Conservation (phyloP, 2,888 invertebrate genomes). For the Chrysopilus asiliformis region DNA sequence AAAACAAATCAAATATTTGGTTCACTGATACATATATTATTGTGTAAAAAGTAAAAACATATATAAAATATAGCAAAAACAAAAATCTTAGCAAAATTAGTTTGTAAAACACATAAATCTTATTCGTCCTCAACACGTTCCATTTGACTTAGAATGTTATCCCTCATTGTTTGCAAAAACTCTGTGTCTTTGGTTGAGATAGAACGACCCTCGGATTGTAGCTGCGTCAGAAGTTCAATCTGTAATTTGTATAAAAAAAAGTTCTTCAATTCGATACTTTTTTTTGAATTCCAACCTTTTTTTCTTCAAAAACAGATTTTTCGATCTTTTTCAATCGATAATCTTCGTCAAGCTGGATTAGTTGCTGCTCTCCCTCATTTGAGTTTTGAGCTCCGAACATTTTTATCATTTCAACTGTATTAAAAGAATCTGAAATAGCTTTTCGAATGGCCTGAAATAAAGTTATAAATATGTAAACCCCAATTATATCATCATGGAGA, state of each 20-base stretch:
- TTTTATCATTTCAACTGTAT: constrained; percentile 59
- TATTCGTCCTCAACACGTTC: background rate
- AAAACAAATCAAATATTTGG: no score
- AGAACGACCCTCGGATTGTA: background rate
- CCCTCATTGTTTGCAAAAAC: background rate
- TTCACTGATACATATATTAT: no score
- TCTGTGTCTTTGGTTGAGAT: background rate
- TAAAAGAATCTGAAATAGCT: constrained; percentile 58
- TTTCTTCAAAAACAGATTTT: constrained; percentile 37
- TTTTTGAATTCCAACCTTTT: no score
- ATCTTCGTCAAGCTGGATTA: constrained; percentile 46
- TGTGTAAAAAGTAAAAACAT: no score
- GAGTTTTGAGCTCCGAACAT: constrained; percentile 60
- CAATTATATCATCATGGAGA: background rate
- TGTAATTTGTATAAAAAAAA: background rate
- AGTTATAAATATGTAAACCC: background rate
- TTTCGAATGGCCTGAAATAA: constrained; percentile 50
- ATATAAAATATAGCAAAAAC: no score
- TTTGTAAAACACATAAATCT: no score
- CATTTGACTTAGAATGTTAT: background rate
- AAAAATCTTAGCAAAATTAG: no score
- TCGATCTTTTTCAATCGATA: constrained; percentile 45
- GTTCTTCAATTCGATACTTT: no score
- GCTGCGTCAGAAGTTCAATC: background rate
- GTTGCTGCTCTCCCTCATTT: constrained; percentile 44